phyloP scores from a whole-genome alignment of 2,113 vertebrate species.

The Sclerurus mexicanus region DNA sequence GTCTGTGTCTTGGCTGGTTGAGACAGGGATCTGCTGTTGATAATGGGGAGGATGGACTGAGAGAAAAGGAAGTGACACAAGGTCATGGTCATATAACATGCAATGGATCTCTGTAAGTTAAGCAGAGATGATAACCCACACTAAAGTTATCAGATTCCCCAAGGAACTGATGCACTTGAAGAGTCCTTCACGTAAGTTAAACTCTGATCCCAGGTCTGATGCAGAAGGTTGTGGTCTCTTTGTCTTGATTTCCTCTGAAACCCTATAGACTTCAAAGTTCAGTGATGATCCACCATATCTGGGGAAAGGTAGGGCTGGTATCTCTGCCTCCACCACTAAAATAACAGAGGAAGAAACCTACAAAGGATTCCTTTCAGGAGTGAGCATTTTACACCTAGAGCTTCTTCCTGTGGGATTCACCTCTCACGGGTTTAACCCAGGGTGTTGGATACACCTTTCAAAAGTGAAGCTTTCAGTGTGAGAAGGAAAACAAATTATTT shows the following conservation, averaged over 20 bases:
- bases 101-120: not conserved
- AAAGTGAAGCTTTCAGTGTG: not conserved
- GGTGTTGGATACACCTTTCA: not conserved
- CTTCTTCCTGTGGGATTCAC: not conserved
- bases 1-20: not conserved
- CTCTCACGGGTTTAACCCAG: not conserved
- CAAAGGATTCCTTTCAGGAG: not conserved
- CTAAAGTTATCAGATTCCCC: not conserved
- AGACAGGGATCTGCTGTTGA: not conserved
- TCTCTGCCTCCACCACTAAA: not conserved
- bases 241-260: not conserved
- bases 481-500: not conserved
- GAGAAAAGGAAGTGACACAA: not conserved
- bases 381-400: fast-evolving
- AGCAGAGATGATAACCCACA: not conserved
- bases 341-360: not conserved
- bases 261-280: not conserved
- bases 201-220: not conserved
- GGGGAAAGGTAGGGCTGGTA: not conserved
- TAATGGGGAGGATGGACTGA: not conserved
- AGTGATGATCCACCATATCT: not conserved
- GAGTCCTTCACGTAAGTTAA: not conserved
- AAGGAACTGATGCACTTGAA: not conserved
- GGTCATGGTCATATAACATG: not conserved
- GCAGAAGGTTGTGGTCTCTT: not conserved